phyloP scores from a whole-genome alignment of 2,797 vertebrate species.

The Gadopsis bispinosus region DNA sequence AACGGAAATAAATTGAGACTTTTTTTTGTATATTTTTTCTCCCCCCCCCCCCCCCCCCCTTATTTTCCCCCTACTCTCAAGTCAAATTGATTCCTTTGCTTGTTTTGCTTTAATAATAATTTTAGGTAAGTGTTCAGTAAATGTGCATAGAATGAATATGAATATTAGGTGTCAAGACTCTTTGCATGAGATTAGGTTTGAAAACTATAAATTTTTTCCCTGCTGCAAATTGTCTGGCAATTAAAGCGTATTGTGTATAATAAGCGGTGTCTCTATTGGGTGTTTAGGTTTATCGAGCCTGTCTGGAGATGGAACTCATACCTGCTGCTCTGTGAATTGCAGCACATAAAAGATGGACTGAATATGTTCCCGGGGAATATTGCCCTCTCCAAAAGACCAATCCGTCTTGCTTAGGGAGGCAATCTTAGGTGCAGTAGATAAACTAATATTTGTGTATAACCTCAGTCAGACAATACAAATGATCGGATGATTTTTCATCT shows the following conservation, averaged over 20 bases:
- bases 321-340: slow-evolving; percentile 87
- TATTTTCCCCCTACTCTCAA: slow-evolving; percentile 46
- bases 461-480: slow-evolving; percentile 99
- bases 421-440: slow-evolving; percentile 96
- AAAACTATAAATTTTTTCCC: slow-evolving; percentile 77
- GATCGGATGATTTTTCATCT: slow-evolving; percentile 99
- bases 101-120: slow-evolving; percentile 86
- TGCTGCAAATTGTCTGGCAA: slow-evolving; percentile 80
- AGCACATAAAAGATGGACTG: slow-evolving; percentile 95
- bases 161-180: slow-evolving; percentile 76
- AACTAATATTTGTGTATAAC: slow-evolving; percentile 99
- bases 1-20: slow-evolving; percentile 86
- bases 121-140: slow-evolving; percentile 81
- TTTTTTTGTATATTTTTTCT: too few relatives aligned
- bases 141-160: slow-evolving; percentile 76
- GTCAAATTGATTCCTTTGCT: slow-evolving; percentile 83
- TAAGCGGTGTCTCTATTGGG: slow-evolving; percentile 70
- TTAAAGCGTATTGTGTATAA: slow-evolving; percentile 81
- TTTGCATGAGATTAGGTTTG: slow-evolving; percentile 72
- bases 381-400: slow-evolving; percentile 95
- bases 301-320: slow-evolving; percentile 81
- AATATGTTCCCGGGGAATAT: slow-evolving; percentile 95
- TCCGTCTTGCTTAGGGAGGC: slow-evolving; percentile 96
- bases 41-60: slow-evolving; percentile 5
- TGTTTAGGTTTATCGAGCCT: slow-evolving; percentile 79